Base-by-base conservation (phyloP, 2,113 vertebrate genomes). In the Dromaius novaehollandiae region DNA sequence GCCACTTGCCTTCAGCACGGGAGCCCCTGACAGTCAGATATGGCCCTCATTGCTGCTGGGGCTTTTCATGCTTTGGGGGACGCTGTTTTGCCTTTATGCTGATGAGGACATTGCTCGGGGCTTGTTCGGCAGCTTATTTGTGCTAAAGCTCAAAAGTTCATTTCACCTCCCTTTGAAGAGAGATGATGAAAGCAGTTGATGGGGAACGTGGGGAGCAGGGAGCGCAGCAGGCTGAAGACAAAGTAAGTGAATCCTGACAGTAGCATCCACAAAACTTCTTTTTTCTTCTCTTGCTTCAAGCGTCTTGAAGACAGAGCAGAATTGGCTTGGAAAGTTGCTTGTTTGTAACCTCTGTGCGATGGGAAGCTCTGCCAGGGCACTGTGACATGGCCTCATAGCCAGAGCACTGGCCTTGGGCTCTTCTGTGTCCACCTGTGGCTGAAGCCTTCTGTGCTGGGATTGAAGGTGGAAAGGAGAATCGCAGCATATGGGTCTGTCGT, bases 321-420 rank as follows among this genome's bases (percentile, higher is more conserved):
- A 25, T 3, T 3, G 22, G 26, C 3, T 6, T 78, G 86, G 65
- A 51, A 73, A 44, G 53, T 5, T 40, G 13, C 30, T 89, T 13
- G 1, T 55, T 55, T 76, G 56, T 65, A 25, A 51, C 10, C 38
- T 69, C 56, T n/a, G 7, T 60, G 46, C 40, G 44, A 24, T 38
- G 66, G 28, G 51, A 64, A 64, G 24, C 30, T 80, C 51, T 58
- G 48, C 9, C 19, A 36, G 16, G 34, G 53, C 26, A 4, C 25
- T 40, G 48, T 63, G 74, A 24, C 4, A 0, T 2, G 10, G 30
- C 71, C n/a, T 75, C 1, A 1, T 21, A 58, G 25, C 44, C 36
- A 53, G 18, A 15, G 16, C 17, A 3, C 17, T n/a, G 51, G 70
- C 30, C 6, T 56, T 24, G 38, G 13, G 15, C 11, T 46, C 22